Evolutionary conservation across 2,888 invertebrate species (phyloP).

Genomic region (Idaea dimidiata): DNA sequence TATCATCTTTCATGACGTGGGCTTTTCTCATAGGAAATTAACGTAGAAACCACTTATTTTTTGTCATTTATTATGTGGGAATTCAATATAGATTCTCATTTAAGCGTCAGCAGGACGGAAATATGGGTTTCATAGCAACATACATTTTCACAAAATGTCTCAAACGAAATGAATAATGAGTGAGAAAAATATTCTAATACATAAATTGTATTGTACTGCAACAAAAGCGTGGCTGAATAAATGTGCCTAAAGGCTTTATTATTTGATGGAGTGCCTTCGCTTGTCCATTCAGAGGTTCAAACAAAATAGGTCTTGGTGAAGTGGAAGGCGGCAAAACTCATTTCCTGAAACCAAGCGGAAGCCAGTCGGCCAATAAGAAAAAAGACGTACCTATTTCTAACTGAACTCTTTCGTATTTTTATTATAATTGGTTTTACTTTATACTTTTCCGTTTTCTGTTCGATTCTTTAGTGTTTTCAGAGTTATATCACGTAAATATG

Average conservation of each 20-base stretch:
- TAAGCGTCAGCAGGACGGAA: background rate
- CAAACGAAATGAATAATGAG: slow-evolving; percentile 63
- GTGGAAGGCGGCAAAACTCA: slow-evolving; percentile 62
- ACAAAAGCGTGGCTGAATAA: slow-evolving; percentile 18
- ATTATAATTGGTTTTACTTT: slow-evolving; percentile 55
- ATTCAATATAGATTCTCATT: background rate
- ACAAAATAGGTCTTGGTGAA: slow-evolving; percentile 27
- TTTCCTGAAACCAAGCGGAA: slow-evolving; percentile 71
- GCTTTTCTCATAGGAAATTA: slow-evolving; percentile 26
- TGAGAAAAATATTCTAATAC: background rate
- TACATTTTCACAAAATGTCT: slow-evolving; percentile 10
- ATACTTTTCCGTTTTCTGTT: slow-evolving; percentile 28
- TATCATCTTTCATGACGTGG: slow-evolving; percentile 31
- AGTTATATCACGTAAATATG: background rate
- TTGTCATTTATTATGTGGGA: slow-evolving; percentile 5
- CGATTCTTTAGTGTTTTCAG: background rate
- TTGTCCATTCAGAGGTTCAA: slow-evolving; percentile 43
- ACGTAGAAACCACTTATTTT: slow-evolving; percentile 20
- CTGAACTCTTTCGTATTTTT: slow-evolving; percentile 55
- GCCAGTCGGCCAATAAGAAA: slow-evolving; percentile 69
- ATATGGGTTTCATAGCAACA: background rate
- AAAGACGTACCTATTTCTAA: slow-evolving; percentile 54
- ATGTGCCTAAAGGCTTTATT: slow-evolving; percentile 20
- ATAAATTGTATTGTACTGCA: background rate
- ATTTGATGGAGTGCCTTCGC: slow-evolving; percentile 56